A percentile compares a stretch with the other conserved stretches of the same genome.
phyloP scores from a whole-genome alignment of 2,797 vertebrate species.

The Brachyalestes nurse region DNA sequence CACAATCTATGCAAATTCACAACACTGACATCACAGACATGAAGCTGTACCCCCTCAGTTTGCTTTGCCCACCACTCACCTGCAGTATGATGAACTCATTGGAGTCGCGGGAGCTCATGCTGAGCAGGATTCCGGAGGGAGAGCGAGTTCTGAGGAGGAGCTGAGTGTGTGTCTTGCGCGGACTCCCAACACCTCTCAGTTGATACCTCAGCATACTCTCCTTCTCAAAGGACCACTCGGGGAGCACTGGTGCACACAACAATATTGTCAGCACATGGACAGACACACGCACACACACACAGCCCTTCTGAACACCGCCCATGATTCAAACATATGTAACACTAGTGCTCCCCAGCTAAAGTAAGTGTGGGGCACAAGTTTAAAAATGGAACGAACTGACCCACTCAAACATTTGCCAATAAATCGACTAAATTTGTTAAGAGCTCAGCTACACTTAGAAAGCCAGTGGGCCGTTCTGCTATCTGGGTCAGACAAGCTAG shows the following conservation, averaged over 20 bases:
- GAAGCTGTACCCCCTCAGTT: no score
- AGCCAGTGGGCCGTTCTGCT: no score
- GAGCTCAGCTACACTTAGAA: no score
- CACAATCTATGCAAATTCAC: no score
- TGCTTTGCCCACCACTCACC: conserved; percentile 70
- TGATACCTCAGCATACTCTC: conserved; percentile 80
- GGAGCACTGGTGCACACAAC: conserved; percentile 71
- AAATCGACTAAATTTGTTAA: no score
- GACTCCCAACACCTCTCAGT: conserved; percentile 73
- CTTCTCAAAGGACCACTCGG: conserved; percentile 86
- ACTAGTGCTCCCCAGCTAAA: not conserved
- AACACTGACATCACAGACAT: no score
- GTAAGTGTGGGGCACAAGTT: not conserved
- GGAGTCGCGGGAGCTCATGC: conserved; percentile 75
- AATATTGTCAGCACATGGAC: not conserved
- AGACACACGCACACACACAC: not conserved
- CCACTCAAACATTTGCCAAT: not conserved
- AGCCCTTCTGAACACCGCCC: no score
- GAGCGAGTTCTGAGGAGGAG: conserved; percentile 84
- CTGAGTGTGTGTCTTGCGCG: conserved; percentile 76
- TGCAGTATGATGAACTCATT: conserved; percentile 78
- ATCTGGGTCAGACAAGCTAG: no score
- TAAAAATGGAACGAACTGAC: not conserved
- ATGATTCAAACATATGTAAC: not conserved
- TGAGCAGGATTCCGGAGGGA: conserved; percentile 78